Evolutionary conservation across 2,113 vertebrate genomes (phyloP), one percentile per base, ranked within the genome.

Genomic region (Hystrix brachyura): DNA sequence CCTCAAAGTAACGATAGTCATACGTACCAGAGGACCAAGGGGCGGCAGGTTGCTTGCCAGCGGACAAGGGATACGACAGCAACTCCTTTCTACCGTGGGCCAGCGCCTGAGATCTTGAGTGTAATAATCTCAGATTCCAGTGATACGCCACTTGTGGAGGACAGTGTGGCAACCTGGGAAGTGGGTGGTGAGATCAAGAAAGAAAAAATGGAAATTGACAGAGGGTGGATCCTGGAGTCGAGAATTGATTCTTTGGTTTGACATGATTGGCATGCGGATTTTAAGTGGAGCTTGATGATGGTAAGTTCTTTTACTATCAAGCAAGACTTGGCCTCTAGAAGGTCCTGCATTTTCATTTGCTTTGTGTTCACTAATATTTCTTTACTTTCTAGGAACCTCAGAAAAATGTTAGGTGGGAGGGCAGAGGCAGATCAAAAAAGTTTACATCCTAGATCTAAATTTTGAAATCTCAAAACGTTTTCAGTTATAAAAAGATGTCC

Each of bases 401-500:
- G 29, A 67, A 90, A 80, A 91, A 46, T 53, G 53, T 11, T 25
- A 25, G 57, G 59, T 13, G 27, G n/a, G 19, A 15, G 65, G 48
- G 23, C 3, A 6, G 21, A 6, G 21, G 46, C 57, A 38, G 21
- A 94, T 84, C 80, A 87, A 89, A 55, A 83, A 60, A 86, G 87
- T 48, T 91, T 38, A 86, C 92, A 71, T 79, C 38, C 69, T 81
- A 78, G 62, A 76, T 71, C 74, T 92, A 86, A 92, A 97, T 76
- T 94, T 87, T 65, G 46, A 84, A 83, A 87, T 60, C 53, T 34
- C 71, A 80, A 83, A 94, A 84, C 87, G 81, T 94, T 95, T 83
- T 95, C 69, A 76, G 84, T 94, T 97, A 94, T 92, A 78, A 97
- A 97, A 95, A 93, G 69, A 80, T 94, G 93, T n/a, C 88, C 92